Evolutionary conservation across 1,140 invertebrate genomes (phyloP).

Genomic region (Drosophila trapezifrons): DNA sequence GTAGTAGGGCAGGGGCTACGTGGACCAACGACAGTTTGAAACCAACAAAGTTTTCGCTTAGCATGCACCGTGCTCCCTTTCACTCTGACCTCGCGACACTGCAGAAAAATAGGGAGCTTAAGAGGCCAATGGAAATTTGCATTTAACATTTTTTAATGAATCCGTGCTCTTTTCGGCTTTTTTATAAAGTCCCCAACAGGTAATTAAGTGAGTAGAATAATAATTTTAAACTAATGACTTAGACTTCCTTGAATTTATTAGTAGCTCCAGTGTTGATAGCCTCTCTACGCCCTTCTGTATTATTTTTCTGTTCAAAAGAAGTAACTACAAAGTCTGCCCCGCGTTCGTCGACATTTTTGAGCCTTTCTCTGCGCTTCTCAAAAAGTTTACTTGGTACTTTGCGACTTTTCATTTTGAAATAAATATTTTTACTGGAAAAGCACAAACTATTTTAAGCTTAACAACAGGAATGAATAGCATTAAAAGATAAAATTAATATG

Average conservation of each 20-base stretch:
- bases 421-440: no score
- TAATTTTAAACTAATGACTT: background rate
- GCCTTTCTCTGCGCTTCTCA: background rate
- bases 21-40: conserved; percentile 51
- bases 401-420: no score
- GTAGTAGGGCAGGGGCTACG: conserved; percentile 1
- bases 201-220: background rate
- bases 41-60: conserved; percentile 75
- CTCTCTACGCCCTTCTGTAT: no score
- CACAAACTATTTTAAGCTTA: no score
- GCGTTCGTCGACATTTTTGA: no score
- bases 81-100: conserved; percentile 33
- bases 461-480: no score
- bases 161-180: background rate
- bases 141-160: conserved; percentile 3
- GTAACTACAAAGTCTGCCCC: background rate
- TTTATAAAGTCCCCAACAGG: background rate
- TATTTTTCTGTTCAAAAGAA: background rate
- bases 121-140: background rate
- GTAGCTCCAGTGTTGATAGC: no score
- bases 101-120: background rate
- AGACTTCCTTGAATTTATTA: background rate
- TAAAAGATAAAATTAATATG: no score
- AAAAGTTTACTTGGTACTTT: background rate
- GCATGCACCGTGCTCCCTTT: conserved; percentile 26